Conservation (phyloP, 2,888 invertebrate genomes). For the Folsomia candida region DNA sequence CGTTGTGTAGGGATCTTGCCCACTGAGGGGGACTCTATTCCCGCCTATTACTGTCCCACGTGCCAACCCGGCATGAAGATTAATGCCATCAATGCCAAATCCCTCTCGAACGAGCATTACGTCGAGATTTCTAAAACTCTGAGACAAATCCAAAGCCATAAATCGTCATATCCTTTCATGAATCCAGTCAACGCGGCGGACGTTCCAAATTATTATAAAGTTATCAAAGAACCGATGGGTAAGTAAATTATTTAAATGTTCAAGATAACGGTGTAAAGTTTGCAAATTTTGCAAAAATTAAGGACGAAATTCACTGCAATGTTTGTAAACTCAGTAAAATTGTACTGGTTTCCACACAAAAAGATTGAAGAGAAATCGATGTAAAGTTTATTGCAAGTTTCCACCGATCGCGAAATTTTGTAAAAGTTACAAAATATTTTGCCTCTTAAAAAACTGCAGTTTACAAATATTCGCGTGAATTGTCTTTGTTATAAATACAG, state of each 20-base stretch:
- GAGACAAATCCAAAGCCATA: constrained; percentile 86
- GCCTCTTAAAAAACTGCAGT: too few species aligned
- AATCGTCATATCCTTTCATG: constrained; percentile 97
- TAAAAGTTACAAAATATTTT: too few species aligned
- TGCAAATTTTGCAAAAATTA: too few species aligned
- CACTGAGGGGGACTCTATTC: constrained; percentile 90
- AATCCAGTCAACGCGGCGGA: constrained; percentile 94
- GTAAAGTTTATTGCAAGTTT: too few species aligned
- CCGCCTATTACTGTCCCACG: constrained; percentile 93
- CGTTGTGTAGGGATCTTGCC: constrained; percentile 92
- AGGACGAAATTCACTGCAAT: too few species aligned
- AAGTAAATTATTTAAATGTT: constrained; percentile 54
- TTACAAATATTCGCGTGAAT: neutral
- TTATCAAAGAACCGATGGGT: constrained; percentile 96
- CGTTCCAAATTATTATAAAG: constrained; percentile 94
- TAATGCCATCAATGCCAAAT: constrained; percentile 86
- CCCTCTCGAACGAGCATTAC: constrained; percentile 73
- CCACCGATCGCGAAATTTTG: too few species aligned
- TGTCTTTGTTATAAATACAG: neutral
- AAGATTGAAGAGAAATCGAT: too few species aligned
- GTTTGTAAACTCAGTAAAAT: too few species aligned
- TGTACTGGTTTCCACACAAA: too few species aligned
- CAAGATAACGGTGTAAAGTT: neutral
- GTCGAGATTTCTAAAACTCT: constrained; percentile 79
- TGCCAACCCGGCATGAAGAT: constrained; percentile 87